Conservation (phyloP, 2,113 vertebrate genomes). For the Salvator merianae region DNA sequence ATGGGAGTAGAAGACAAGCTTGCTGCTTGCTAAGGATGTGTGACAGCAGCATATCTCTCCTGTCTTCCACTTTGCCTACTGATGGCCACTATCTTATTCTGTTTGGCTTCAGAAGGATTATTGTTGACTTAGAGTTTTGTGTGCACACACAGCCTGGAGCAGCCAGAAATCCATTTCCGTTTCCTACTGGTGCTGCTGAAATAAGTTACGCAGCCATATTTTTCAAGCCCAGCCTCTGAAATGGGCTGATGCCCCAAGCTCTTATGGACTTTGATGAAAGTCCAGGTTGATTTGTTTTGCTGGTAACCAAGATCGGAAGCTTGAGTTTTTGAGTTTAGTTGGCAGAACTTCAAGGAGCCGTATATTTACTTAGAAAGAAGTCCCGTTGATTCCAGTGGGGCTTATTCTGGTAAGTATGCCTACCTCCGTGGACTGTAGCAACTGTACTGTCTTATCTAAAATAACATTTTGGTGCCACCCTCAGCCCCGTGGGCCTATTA, state of each 20-base stretch:
- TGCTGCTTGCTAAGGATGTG: too few species aligned
- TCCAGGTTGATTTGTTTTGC: constrained; percentile 17
- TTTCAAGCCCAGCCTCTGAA: too few species aligned
- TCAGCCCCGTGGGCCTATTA: constrained; percentile 17
- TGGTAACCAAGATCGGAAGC: constrained; percentile 35
- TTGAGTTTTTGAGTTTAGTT: constrained; percentile 53
- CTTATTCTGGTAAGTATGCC: background rate
- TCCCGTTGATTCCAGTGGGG: background rate
- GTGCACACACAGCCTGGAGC: too few species aligned
- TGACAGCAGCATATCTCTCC: too few species aligned
- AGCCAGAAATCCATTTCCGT: too few species aligned
- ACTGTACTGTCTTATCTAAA: constrained; percentile 37
- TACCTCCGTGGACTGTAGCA: constrained; percentile 5
- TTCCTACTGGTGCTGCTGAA: too few species aligned
- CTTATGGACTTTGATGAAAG: background rate
- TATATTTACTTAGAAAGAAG: background rate
- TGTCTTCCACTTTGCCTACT: too few species aligned
- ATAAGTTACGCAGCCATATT: too few species aligned
- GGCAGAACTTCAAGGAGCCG: constrained; percentile 44
- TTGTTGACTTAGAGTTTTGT: too few species aligned
- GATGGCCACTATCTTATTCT: too few species aligned
- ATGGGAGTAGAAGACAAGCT: too few species aligned
- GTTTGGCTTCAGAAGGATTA: too few species aligned
- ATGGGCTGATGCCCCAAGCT: background rate
- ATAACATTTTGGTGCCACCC: constrained; percentile 48